A percentile compares a stretch with the other conserved stretches of the same genome.
Conservation (phyloP, 2,888 invertebrate species). For the Apomyelois bistriatella region DNA sequence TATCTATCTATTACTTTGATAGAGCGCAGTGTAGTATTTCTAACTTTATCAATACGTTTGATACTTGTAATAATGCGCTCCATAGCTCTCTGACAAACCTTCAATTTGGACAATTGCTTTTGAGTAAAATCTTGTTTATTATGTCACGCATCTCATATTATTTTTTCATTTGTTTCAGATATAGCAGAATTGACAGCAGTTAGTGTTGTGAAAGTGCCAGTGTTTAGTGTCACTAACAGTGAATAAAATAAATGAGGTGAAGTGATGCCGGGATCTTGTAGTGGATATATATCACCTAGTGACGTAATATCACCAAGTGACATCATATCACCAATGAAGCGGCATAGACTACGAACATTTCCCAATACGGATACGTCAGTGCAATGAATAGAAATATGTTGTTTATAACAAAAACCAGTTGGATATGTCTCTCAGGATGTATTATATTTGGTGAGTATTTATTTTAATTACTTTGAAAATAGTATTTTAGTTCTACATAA, state of each 20-base stretch:
- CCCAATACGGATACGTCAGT: constrained; percentile 30
- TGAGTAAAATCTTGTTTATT: too few relatives aligned
- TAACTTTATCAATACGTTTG: too few relatives aligned
- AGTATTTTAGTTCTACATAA: background rate
- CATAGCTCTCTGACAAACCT: too few relatives aligned
- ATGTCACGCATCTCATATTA: background rate
- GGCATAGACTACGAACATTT: constrained; percentile 43
- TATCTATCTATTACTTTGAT: too few relatives aligned
- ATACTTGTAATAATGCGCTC: too few relatives aligned
- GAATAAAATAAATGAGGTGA: constrained; percentile 32
- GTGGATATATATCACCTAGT: constrained; percentile 20
- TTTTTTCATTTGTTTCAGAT: constrained; percentile 34
- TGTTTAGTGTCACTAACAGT: constrained; percentile 13
- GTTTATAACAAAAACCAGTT: constrained; percentile 32
- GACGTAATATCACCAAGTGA: background rate
- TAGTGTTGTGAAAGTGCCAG: background rate
- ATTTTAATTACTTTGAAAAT: background rate
- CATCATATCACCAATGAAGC: constrained; percentile 60
- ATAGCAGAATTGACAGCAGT: background rate
- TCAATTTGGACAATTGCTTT: too few relatives aligned
- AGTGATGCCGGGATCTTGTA: constrained; percentile 44
- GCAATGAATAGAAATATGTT: constrained; percentile 50
- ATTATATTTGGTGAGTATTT: constrained; percentile 43
- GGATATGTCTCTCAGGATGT: constrained; percentile 50
- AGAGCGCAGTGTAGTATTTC: too few relatives aligned